These are phyloP conservation scores for Geodia barretti DNA, from an alignment of 37 sponge, comb jelly and placozoan genomes.

Conservation along the genomic window DNA sequence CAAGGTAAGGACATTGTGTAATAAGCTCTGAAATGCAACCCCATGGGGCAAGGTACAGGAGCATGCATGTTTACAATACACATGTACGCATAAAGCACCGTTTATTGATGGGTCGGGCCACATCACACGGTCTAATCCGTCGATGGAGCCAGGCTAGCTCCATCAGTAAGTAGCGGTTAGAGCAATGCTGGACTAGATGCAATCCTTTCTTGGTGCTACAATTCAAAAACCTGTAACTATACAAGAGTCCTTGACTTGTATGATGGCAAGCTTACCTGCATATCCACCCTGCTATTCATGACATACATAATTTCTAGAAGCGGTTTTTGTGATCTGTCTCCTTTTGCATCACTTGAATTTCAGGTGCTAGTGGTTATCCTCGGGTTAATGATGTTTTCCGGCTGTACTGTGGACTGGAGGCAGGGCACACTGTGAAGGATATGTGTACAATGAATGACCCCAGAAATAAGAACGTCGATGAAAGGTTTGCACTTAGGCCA, in stretches of 20 bases:
- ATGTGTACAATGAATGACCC: constrained; percentile 66
- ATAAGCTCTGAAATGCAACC: background rate
- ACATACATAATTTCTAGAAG: too few species aligned
- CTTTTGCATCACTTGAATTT: too few species aligned
- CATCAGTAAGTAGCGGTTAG: too few species aligned
- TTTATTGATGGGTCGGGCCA: background rate
- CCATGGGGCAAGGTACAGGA: too few species aligned
- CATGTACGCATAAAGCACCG: too few species aligned
- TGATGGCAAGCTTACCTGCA: background rate
- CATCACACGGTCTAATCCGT: background rate
- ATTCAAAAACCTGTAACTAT: too few species aligned
- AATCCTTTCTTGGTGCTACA: too few species aligned
- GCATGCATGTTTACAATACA: constrained; percentile 4
- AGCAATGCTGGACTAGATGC: too few species aligned
- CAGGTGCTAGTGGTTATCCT: too few species aligned
- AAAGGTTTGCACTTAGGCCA: constrained; percentile 68
- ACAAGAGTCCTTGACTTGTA: too few species aligned
- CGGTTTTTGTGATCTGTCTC: too few species aligned
- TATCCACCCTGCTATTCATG: background rate
- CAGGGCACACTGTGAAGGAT: constrained; percentile 79
- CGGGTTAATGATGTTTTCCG: constrained; percentile 63
- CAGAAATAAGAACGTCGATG: constrained; percentile 47
- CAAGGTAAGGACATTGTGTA: constrained; percentile 66
- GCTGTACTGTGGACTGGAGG: constrained; percentile 74
- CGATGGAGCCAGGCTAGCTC: too few species aligned